A percentile compares a stretch with the other conserved stretches of the same genome.
Conservation (phyloP, 2,113 vertebrate genomes). For the Hoplias malabaricus region DNA sequence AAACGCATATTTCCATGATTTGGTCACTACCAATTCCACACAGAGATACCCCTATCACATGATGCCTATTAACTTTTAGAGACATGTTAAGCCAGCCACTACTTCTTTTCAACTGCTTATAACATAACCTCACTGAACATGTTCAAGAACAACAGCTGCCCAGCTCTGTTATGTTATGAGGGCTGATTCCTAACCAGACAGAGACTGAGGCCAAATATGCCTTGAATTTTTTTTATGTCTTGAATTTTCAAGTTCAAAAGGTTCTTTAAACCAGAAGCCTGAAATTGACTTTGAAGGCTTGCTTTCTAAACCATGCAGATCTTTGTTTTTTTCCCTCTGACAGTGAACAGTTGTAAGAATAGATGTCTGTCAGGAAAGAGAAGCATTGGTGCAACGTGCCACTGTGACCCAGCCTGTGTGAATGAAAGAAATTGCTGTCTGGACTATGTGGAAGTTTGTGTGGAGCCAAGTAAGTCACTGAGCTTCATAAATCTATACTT, state of each 20-base stretch:
- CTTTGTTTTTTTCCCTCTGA: not conserved
- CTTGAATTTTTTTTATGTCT: no score
- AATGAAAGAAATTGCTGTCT: slow-evolving; percentile 41
- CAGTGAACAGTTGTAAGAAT: slow-evolving; percentile 48
- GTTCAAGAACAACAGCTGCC: no score
- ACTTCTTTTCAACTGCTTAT: no score
- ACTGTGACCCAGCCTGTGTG: slow-evolving; percentile 40
- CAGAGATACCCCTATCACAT: no score
- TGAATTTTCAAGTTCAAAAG: not conserved
- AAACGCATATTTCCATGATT: no score
- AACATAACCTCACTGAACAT: no score
- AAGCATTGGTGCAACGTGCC: not conserved
- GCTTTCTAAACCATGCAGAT: not conserved
- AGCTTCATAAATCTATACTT: not conserved
- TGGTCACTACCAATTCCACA: no score
- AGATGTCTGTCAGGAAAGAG: slow-evolving; percentile 21
- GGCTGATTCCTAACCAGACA: no score
- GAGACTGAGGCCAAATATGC: no score
- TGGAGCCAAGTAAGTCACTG: slow-evolving; percentile 44
- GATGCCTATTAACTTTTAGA: no score
- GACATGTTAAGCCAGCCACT: no score
- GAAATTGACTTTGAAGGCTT: not conserved
- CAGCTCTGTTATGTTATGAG: no score
- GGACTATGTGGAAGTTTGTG: slow-evolving; percentile 47
- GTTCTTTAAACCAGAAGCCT: not conserved